Evolutionary conservation across 2,797 vertebrate genomes (phyloP).

Genomic region (Pelodytes ibericus): DNA sequence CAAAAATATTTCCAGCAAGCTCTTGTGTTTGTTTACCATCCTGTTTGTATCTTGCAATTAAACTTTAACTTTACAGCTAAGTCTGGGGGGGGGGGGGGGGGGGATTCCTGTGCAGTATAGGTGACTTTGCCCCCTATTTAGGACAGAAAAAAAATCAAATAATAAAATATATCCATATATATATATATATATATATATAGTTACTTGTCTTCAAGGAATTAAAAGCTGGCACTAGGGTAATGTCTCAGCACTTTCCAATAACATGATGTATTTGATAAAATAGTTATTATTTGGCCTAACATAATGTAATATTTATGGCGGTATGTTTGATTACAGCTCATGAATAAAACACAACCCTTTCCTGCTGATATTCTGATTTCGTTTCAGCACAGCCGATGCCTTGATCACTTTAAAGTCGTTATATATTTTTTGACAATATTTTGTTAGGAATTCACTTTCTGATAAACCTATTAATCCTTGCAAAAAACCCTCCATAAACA

Average conservation of each 20-base stretch:
- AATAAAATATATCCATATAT: too few relatives aligned
- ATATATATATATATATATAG: neutral
- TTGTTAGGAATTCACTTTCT: constrained; percentile 42
- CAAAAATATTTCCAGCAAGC: constrained; percentile 4
- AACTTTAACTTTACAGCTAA: constrained; percentile 9
- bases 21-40: constrained; percentile 6
- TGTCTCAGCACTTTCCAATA: neutral
- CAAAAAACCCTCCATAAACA: too few relatives aligned
- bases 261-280: neutral
- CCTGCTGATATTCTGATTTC: neutral
- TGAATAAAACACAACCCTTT: constrained; percentile 51
- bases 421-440: constrained; percentile 59
- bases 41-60: constrained; percentile 23
- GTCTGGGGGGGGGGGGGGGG: neutral
- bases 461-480: neutral
- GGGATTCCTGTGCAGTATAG: neutral
- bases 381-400: neutral
- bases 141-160: neutral
- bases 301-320: constrained; percentile 60
- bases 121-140: constrained; percentile 1
- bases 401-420: constrained; percentile 36
- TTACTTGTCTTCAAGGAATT: neutral
- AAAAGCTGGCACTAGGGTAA: neutral
- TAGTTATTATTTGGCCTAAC: constrained; percentile 52
- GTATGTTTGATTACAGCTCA: constrained; percentile 59